phyloP scores from a whole-genome alignment of 1,140 invertebrate species.

The Chelonus insularis region DNA sequence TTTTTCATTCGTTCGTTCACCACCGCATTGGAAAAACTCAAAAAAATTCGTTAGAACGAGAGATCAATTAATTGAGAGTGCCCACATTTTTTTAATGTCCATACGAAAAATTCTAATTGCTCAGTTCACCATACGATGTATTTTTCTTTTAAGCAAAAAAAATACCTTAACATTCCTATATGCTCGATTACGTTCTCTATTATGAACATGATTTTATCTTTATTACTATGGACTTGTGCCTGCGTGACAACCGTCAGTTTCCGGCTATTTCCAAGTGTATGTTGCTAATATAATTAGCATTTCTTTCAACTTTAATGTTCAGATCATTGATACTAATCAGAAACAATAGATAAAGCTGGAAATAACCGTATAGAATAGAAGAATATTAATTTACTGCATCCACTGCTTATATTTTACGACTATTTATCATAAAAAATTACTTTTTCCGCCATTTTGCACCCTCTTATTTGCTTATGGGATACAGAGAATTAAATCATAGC shows the following conservation, averaged over 20 bases:
- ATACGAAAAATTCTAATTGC: slow-evolving; percentile 21
- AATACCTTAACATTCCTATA: neutral
- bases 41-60: neutral
- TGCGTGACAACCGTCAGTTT: slow-evolving; percentile 11
- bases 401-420: neutral
- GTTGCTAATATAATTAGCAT: slow-evolving; percentile 14
- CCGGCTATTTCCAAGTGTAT: slow-evolving; percentile 9
- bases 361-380: neutral
- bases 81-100: too few relatives aligned
- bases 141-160: neutral
- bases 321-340: slow-evolving; percentile 2
- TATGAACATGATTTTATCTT: slow-evolving; percentile 9
- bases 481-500: too few relatives aligned
- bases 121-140: slow-evolving; percentile 11
- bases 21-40: neutral
- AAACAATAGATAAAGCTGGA: neutral
- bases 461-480: too few relatives aligned
- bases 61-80: slow-evolving; percentile 9
- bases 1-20: neutral
- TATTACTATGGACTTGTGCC: neutral
- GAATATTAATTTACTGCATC: neutral
- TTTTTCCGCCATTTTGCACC: too few relatives aligned
- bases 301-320: neutral
- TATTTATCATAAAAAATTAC: too few relatives aligned
- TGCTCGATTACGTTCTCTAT: slow-evolving; percentile 6